Evolutionary conservation across 2,113 vertebrate species (phyloP).

Genomic region (Scortum barcoo): DNA sequence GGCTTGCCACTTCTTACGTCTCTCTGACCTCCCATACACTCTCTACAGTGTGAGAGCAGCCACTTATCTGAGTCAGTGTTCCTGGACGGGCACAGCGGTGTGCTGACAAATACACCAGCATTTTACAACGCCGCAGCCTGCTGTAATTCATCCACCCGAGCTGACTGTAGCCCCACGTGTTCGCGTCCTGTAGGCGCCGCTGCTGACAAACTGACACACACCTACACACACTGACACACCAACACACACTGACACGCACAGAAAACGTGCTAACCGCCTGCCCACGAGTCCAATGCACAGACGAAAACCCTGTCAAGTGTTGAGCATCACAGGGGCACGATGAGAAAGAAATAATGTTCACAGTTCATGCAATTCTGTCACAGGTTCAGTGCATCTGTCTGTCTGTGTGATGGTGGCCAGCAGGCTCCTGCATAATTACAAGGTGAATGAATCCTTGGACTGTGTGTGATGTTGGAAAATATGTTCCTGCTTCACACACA

Average conservation of each 20-base stretch:
- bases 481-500: conserved; percentile 27
- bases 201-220: conserved; percentile 73
- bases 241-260: conserved; percentile 57
- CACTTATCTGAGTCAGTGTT: conserved; percentile 78
- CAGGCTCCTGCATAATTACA: conserved; percentile 50
- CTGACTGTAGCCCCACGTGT: conserved; percentile 55
- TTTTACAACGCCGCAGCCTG: conserved; percentile 62
- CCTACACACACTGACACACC: conserved; percentile 68
- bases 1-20: conserved; percentile 65
- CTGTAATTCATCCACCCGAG: conserved; percentile 67
- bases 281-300: conserved; percentile 37
- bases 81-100: conserved; percentile 57
- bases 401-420: conserved; percentile 43
- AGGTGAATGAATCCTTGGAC: conserved; percentile 53
- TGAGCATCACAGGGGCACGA: conserved; percentile 55
- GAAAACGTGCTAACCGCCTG: conserved; percentile 52
- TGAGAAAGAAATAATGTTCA: conserved; percentile 60
- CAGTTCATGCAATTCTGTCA: conserved; percentile 53
- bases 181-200: conserved; percentile 66
- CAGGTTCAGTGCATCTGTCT: conserved; percentile 46
- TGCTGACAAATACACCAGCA: conserved; percentile 68
- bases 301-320: conserved; percentile 58
- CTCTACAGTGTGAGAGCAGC: conserved; percentile 59
- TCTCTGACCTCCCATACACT: conserved; percentile 69
- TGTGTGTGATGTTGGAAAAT: conserved; percentile 39